Conservation (phyloP, 92 coral and sea anemone genomes). For the Epizoanthus fatuus region DNA sequence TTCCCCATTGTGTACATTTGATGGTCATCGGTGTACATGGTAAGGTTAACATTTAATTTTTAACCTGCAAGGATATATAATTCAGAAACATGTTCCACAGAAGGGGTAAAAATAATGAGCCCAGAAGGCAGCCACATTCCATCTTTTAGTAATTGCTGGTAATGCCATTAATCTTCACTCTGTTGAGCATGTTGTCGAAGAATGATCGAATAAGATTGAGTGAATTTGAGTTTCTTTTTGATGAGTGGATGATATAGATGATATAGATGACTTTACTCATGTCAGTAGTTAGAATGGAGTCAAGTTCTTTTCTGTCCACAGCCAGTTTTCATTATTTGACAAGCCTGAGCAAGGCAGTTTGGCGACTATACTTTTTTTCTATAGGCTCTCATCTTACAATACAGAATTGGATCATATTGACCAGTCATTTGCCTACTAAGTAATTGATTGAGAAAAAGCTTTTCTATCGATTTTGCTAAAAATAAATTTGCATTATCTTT, state of each 20-base stretch:
- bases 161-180: slow-evolving; percentile 1
- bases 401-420: slow-evolving; percentile 1
- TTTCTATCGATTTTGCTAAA: no score
- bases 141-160: slow-evolving; percentile 15
- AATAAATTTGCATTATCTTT: no score
- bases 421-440: slow-evolving; percentile 15
- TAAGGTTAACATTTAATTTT: not conserved
- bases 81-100: slow-evolving; percentile 43
- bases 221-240: slow-evolving; percentile 6
- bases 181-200: slow-evolving; percentile 16
- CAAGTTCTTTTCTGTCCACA: slow-evolving; percentile 14
- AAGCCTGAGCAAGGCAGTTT: slow-evolving; percentile 18
- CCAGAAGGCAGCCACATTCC: slow-evolving; percentile 39
- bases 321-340: slow-evolving; percentile 34
- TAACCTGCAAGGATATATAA: not conserved
- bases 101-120: slow-evolving; percentile 21
- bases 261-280: slow-evolving; percentile 42
- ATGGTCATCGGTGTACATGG: not conserved
- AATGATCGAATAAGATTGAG: slow-evolving; percentile 33
- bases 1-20: no score
- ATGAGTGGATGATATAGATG: not conserved
- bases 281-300: not conserved
- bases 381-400: slow-evolving; percentile 33
- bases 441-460: not conserved
- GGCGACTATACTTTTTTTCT: slow-evolving; percentile 30